phyloP scores from a whole-genome alignment of 2,888 invertebrate species.

The Melinopterus prodromus region DNA sequence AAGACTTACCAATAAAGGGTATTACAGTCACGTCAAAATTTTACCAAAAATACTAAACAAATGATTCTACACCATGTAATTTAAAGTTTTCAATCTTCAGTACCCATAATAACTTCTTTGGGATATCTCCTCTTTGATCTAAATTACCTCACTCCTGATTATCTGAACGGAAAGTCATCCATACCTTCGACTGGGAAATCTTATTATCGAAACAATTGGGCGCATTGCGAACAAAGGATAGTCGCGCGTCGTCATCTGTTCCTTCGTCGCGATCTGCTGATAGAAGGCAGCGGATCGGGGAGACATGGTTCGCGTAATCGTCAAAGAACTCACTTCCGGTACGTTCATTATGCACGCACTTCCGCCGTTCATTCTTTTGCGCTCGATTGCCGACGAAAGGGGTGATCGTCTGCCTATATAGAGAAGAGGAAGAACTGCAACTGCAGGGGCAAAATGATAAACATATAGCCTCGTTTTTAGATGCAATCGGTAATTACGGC shows the following conservation, averaged over 20 bases:
- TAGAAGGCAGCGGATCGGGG: constrained; percentile 32
- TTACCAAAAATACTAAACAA: no score
- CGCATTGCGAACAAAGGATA: constrained; percentile 22
- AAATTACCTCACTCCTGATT: no score
- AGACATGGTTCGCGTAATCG: constrained; percentile 45
- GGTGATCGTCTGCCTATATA: not conserved
- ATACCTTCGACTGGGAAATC: not conserved
- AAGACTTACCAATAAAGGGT: no score
- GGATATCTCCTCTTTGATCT: no score
- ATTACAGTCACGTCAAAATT: no score
- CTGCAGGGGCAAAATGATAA: constrained; percentile 4
- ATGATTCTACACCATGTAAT: no score
- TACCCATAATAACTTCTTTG: no score
- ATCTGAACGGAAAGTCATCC: no score
- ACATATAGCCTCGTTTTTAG: not conserved
- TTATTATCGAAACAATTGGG: not conserved
- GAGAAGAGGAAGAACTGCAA: not conserved
- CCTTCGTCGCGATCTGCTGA: constrained; percentile 29
- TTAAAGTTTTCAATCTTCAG: no score
- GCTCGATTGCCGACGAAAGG: not conserved
- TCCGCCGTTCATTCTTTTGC: constrained; percentile 37
- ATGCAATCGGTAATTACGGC: not conserved
- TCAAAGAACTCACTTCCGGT: constrained; percentile 47
- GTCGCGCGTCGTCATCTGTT: constrained; percentile 37
- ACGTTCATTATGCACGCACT: constrained; percentile 40